Percentiles rank a stretch among this genome's conserved stretches.
Conservation (phyloP, 2,888 invertebrate genomes). For the Callinectes sapidus region DNA sequence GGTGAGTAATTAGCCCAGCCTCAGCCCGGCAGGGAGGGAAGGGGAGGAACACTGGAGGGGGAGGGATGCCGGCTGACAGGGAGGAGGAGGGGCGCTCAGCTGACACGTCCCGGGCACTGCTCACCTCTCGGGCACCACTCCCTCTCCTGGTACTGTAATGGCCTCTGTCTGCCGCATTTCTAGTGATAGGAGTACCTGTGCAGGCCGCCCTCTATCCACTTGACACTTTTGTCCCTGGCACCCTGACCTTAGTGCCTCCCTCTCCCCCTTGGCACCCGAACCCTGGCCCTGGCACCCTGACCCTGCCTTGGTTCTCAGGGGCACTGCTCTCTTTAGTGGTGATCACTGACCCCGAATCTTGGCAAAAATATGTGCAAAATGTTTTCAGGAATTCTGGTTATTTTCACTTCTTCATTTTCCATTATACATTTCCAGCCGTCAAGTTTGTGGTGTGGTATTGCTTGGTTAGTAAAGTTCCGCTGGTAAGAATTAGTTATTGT, state of each 20-base stretch:
- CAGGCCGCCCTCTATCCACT: background rate
- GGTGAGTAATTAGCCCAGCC: slow-evolving; percentile 42
- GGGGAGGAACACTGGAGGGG: slow-evolving; percentile 43
- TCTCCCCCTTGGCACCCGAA: background rate
- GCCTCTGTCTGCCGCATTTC: background rate
- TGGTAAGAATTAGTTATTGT: background rate
- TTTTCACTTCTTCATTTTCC: background rate
- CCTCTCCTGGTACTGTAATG: background rate
- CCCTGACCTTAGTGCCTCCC: background rate
- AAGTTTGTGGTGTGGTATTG: background rate
- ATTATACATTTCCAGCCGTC: background rate
- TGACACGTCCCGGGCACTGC: slow-evolving; percentile 46
- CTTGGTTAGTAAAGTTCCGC: background rate
- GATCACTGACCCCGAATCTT: background rate
- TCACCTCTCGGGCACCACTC: background rate
- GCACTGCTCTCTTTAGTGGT: background rate
- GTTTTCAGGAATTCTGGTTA: background rate
- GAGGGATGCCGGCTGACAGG: slow-evolving; percentile 64
- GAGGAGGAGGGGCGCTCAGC: slow-evolving; percentile 60
- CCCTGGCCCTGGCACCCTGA: background rate
- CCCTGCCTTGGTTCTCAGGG: background rate
- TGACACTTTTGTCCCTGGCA: slow-evolving; percentile 17
- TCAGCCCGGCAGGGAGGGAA: background rate
- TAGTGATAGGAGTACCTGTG: background rate
- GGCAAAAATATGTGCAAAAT: background rate